Base-by-base conservation (phyloP, 2,113 vertebrate species). In the Pristiophorus japonicus region DNA sequence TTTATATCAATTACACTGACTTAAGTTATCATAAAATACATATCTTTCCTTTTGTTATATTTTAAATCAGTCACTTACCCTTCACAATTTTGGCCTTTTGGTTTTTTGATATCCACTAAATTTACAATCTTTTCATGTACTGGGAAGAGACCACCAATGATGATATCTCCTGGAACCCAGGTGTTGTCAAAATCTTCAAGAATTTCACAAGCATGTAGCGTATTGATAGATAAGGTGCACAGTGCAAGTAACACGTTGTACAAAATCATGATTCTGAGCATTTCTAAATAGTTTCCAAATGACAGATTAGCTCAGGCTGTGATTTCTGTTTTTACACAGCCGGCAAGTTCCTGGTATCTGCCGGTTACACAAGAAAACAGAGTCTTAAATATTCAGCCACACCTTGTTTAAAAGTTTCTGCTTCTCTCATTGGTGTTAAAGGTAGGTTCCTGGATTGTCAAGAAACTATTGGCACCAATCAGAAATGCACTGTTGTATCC, bases 111-210 rank as follows among this genome's bases (percentile, higher is more conserved):
- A 34, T 0, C 87, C 87, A 30, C 24, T 12, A 8, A 1, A 66
- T 84, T 95, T 2, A 24, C 22, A 0, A 96, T 96, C 0, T 16
- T 78, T 18, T 70, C 95, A 94, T 97, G 97, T 88, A 97, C 94
- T 7, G 97, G 55, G 84, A 97, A 97, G 42, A 98, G 96, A 55
- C 97, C 97, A 51, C 96, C 97, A 3, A 97, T 97, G 67, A 97
- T 96, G 65, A 97, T 93, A 85, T 97, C 96, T 81, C 97, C 97
- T 4, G 96, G 96, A 6, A 96, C 96, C 4, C 91, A 66, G 7
- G 85, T 95, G 95, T 47, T 96, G 0, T 70, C 75, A 42, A 67
- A 62, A 3, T 59, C 66, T 30, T 51, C 11, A 45, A 55, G 8
- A 62, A 27, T 45, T 30, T 95, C n/a, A 67, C 95, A 95, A 16